Conservation (phyloP, 2,888 invertebrate species). For the Zonitis immaculata region DNA sequence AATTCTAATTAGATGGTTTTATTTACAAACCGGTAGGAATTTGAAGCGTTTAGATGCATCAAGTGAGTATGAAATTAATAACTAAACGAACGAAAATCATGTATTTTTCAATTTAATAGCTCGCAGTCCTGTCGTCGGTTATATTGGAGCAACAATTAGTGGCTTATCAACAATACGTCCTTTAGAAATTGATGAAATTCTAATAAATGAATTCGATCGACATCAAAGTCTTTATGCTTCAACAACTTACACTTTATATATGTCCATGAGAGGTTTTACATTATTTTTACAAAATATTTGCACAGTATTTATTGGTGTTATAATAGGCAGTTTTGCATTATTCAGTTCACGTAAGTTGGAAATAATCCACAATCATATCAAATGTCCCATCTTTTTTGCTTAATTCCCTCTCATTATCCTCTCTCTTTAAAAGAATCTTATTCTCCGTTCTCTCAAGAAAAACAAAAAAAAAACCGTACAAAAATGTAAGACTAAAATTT, state of each 20-base stretch:
- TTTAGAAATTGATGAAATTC: constrained; percentile 57
- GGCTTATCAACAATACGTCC: constrained; percentile 71
- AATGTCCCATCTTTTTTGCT: too few species aligned
- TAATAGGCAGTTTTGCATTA: constrained; percentile 29
- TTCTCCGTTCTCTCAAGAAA: too few species aligned
- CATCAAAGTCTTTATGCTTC: constrained; percentile 51
- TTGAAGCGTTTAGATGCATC: constrained; percentile 25
- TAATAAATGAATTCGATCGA: constrained; percentile 57
- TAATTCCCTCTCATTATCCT: too few species aligned
- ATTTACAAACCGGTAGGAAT: constrained; percentile 26
- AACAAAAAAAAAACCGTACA: too few species aligned
- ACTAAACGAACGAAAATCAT: neutral
- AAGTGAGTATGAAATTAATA: constrained; percentile 24
- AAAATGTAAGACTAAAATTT: too few species aligned
- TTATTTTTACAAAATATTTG: constrained; percentile 31
- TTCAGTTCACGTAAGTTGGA: constrained; percentile 24
- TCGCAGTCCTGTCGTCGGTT: constrained; percentile 70
- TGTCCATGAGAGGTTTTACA: constrained; percentile 28
- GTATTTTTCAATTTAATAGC: constrained; percentile 46
- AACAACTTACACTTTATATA: constrained; percentile 29
- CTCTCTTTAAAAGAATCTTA: too few species aligned
- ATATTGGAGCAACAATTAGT: constrained; percentile 66
- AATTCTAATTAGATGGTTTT: constrained; percentile 12
- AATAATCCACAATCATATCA: neutral
- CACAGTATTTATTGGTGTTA: constrained; percentile 22